phyloP scores from a whole-genome alignment of 2,113 vertebrate genomes.

The Phocoena phocoena region DNA sequence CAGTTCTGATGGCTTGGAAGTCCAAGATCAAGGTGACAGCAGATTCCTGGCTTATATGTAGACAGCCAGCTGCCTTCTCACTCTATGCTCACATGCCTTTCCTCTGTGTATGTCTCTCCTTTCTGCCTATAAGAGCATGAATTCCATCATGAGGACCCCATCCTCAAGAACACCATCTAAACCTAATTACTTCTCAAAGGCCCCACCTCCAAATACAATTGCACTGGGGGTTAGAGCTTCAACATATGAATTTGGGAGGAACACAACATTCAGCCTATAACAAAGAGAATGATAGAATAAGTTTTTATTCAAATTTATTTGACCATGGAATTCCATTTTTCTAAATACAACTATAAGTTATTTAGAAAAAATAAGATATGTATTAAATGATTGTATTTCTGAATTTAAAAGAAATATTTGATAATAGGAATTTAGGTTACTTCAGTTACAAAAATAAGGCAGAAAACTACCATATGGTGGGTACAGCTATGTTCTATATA shows the following conservation, averaged over 20 bases:
- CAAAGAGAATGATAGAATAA: neutral
- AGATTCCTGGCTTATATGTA: neutral
- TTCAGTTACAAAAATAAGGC: neutral
- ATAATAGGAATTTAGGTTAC: neutral
- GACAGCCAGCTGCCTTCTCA: neutral
- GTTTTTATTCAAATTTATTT: neutral
- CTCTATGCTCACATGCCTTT: neutral
- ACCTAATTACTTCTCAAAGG: neutral
- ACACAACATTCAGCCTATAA: neutral
- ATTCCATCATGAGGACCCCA: neutral
- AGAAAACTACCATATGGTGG: neutral
- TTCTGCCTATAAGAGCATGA: neutral
- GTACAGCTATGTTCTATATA: neutral
- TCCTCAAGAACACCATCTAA: neutral
- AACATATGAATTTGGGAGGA: neutral
- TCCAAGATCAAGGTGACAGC: neutral
- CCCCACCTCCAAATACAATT: neutral
- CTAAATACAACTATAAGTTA: neutral
- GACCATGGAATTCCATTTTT: neutral
- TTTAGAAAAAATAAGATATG: neutral
- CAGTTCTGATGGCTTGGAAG: neutral
- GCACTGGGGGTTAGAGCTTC: neutral
- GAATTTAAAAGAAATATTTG: neutral
- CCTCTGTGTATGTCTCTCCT: neutral
- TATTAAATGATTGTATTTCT: neutral